These are phyloP conservation scores for Platycheirus albimanus DNA, from an alignment of 2,888 invertebrate genomes.

Conservation along the genomic window DNA sequence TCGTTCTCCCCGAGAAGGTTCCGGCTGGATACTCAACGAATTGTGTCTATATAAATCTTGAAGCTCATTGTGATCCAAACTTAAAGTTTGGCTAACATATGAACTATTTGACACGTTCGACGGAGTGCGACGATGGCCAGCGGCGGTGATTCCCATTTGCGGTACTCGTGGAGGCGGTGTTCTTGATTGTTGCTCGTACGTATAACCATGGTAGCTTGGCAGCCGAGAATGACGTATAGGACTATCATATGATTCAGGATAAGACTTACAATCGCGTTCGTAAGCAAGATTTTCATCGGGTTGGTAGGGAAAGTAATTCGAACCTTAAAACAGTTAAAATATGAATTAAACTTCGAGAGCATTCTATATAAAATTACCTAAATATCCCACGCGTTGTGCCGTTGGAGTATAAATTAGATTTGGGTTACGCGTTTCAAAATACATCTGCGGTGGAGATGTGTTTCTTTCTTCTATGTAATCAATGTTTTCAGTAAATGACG, in stretches of 20 bases:
- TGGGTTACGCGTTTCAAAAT: conserved; percentile 78
- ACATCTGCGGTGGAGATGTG: conserved; percentile 75
- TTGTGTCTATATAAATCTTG: conserved; percentile 79
- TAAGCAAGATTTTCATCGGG: conserved; percentile 81
- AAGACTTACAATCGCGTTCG: conserved; percentile 82
- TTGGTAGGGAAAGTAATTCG: conserved; percentile 82
- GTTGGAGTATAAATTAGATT: conserved; percentile 79
- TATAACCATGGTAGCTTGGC: conserved; percentile 81
- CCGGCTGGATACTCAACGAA: conserved; percentile 75
- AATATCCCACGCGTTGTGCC: conserved; percentile 80
- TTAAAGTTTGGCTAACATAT: conserved; percentile 86
- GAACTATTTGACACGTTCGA: conserved; percentile 88
- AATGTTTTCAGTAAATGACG: conserved; percentile 86
- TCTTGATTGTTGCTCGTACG: conserved; percentile 78
- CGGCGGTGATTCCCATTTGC: conserved; percentile 82
- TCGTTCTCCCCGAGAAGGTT: conserved; percentile 50
- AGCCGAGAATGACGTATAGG: conserved; percentile 77
- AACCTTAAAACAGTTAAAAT: conserved; percentile 77
- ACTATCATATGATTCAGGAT: conserved; percentile 82
- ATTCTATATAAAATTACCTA: conserved; percentile 77
- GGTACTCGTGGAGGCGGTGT: conserved; percentile 82
- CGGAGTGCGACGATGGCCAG: conserved; percentile 88
- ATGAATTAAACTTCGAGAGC: not conserved
- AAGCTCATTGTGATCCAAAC: conserved; percentile 85
- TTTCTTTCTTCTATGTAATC: conserved; percentile 75